These are phyloP conservation scores for Myiotriccus ornatus DNA, from an alignment of 2,797 vertebrate species.

Conservation along the genomic window DNA sequence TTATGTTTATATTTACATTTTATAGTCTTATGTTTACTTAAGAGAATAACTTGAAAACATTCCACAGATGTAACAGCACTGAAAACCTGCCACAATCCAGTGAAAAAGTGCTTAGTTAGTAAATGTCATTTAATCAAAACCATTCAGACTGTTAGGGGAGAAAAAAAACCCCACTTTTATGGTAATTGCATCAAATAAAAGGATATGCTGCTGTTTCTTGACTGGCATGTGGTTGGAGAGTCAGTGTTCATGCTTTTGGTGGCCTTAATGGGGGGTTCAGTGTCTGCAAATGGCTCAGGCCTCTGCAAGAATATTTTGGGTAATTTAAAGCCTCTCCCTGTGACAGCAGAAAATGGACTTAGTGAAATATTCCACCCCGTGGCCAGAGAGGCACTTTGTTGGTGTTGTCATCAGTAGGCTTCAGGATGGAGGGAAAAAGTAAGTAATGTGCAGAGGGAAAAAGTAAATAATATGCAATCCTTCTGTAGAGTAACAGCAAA, in stretches of 20 bases:
- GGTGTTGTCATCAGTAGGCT: not conserved
- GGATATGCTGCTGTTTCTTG: not conserved
- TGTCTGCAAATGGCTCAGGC: not conserved
- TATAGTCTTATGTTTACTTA: constrained; percentile 60
- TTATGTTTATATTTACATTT: constrained; percentile 57
- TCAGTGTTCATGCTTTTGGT: not conserved
- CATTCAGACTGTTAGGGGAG: not conserved
- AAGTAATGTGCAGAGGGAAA: not conserved
- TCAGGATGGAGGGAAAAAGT: not conserved
- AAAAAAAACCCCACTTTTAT: not conserved
- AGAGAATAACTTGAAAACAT: constrained; percentile 47
- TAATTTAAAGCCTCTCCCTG: not conserved
- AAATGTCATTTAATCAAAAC: constrained; percentile 42
- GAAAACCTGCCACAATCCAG: constrained; percentile 30
- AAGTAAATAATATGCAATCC: not conserved
- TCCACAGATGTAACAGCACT: constrained; percentile 37
- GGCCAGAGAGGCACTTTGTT: not conserved
- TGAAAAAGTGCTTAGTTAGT: constrained; percentile 27
- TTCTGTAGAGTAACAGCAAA: not conserved
- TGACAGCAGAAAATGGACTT: not conserved
- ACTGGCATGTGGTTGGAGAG: not conserved
- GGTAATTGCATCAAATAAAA: not conserved
- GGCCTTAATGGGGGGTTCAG: not conserved
- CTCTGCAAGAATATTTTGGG: not conserved
- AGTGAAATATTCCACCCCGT: not conserved